A percentile compares a stretch with the other conserved stretches of the same genome.
These are phyloP conservation scores for Sphaerophoria rueppellii DNA, from an alignment of 2,888 invertebrate species.

Conservation along the genomic window DNA sequence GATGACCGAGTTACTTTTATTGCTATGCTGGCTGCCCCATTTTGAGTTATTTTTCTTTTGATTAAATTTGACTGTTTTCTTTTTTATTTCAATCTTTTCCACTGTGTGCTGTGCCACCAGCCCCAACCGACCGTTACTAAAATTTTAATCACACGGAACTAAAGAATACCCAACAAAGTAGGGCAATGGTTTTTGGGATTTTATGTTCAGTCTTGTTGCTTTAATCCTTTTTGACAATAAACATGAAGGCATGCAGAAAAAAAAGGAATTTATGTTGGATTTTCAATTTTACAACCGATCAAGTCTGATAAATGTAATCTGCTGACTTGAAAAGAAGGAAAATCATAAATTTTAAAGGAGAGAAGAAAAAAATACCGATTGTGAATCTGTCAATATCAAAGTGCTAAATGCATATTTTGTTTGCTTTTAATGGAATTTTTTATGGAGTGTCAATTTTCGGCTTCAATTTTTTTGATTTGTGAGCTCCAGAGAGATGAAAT, in stretches of 20 bases:
- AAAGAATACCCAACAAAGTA: constrained; percentile 20
- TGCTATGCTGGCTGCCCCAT: constrained; percentile 5
- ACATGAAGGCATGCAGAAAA: background rate
- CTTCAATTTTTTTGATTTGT: background rate
- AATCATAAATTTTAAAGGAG: background rate
- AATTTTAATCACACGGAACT: constrained; percentile 24
- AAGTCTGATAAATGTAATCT: background rate
- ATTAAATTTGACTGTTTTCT: constrained; percentile 52
- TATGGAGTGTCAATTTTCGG: background rate
- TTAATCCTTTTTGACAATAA: constrained; percentile 30
- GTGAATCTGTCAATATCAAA: constrained; percentile 4
- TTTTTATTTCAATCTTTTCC: background rate
- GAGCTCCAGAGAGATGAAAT: background rate
- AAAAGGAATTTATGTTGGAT: constrained; percentile 19
- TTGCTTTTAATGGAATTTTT: too few relatives aligned
- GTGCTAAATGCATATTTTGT: background rate
- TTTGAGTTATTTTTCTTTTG: constrained; percentile 32
- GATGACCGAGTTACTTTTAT: constrained; percentile 42
- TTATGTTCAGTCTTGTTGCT: constrained; percentile 17
- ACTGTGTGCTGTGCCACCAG: background rate
- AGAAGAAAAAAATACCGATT: background rate
- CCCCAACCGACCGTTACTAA: constrained; percentile 36
- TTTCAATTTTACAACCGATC: constrained; percentile 7
- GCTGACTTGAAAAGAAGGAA: background rate
- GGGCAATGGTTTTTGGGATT: constrained; percentile 30